Percentiles rank a stretch among this genome's conserved stretches.
phyloP scores from a whole-genome alignment of 2,113 vertebrate genomes.

The Genyomyrus donnyi region DNA sequence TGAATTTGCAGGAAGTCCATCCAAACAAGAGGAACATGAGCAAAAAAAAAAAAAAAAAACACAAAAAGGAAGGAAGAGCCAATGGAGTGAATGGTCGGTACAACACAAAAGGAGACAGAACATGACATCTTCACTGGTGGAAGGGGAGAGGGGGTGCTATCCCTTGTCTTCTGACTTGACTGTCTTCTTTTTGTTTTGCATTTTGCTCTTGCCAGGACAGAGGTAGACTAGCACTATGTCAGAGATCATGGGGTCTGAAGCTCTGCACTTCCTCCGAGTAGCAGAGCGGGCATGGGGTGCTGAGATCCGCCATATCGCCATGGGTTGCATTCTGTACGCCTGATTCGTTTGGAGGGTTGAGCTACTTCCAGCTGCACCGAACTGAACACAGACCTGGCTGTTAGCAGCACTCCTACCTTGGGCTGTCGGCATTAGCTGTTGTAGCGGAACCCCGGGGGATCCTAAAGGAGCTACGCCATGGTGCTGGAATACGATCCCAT shows the following conservation, averaged over 20 bases:
- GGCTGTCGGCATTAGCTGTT: slow-evolving; percentile 98
- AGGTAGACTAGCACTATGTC: slow-evolving; percentile 33
- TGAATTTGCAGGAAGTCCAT: slow-evolving; percentile 40
- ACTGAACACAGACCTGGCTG: slow-evolving; percentile 54
- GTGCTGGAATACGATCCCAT: slow-evolving; percentile 99
- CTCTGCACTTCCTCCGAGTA: slow-evolving; percentile 50
- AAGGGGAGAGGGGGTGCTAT: slow-evolving; percentile 4
- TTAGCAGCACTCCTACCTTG: slow-evolving; percentile 90
- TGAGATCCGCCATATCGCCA: neutral
- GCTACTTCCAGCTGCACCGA: slow-evolving; percentile 53
- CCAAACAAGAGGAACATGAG: slow-evolving; percentile 48
- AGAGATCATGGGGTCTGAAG: slow-evolving; percentile 27
- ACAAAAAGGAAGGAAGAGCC: slow-evolving; percentile 40
- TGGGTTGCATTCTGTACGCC: slow-evolving; percentile 13
- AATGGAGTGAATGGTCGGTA: slow-evolving; percentile 43
- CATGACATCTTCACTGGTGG: slow-evolving; percentile 60
- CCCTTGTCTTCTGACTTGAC: slow-evolving; percentile 51
- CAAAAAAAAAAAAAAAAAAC: neutral
- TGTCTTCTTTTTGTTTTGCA: slow-evolving; percentile 52
- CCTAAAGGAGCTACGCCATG: slow-evolving; percentile 83
- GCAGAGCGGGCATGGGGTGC: slow-evolving; percentile 32
- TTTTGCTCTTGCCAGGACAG: slow-evolving; percentile 30
- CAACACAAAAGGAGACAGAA: slow-evolving; percentile 47
- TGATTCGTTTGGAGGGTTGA: slow-evolving; percentile 24
- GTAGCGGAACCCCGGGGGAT: slow-evolving; percentile 91